Percentiles rank a stretch among this genome's conserved stretches.
These are phyloP conservation scores for Cryptomyrus ogoouensis DNA, from an alignment of 2,113 vertebrate genomes.

Conservation along the genomic window DNA sequence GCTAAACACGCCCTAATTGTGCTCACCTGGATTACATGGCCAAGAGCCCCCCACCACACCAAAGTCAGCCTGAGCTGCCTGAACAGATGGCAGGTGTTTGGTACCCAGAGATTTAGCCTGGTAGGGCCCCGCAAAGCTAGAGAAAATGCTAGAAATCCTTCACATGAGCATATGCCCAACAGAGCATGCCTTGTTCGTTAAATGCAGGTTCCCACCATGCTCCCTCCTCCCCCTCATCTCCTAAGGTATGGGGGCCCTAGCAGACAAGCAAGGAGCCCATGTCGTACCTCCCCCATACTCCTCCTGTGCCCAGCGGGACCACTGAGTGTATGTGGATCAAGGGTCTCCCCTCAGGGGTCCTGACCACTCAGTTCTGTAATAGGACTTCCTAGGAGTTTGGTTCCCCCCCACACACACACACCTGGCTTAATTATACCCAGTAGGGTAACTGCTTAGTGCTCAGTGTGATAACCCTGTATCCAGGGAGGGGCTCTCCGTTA, in stretches of 20 bases:
- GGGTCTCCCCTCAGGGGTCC: neutral
- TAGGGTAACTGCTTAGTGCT: constrained; percentile 49
- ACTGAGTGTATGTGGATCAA: constrained; percentile 35
- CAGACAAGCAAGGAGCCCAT: neutral
- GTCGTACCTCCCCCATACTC: neutral
- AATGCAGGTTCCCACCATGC: neutral
- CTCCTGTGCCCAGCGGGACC: constrained; percentile 32
- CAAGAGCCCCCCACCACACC: neutral
- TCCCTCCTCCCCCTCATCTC: neutral
- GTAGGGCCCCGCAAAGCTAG: neutral
- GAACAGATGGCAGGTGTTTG: constrained; percentile 2
- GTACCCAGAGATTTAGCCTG: neutral
- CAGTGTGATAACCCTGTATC: constrained; percentile 47
- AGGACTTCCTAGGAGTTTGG: constrained; percentile 53
- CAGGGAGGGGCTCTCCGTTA: constrained; percentile 47
- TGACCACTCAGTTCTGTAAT: constrained; percentile 56
- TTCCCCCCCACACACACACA: constrained; percentile 29
- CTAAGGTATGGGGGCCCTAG: neutral
- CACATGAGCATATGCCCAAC: neutral
- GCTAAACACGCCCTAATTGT: constrained; percentile 21
- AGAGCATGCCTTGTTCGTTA: neutral
- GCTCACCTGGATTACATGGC: constrained; percentile 12
- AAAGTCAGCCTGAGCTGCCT: constrained; percentile 19
- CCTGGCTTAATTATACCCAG: constrained; percentile 60
- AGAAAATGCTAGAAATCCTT: constrained; percentile 26